phyloP scores from a whole-genome alignment of 1,140 invertebrate genomes.

The Drosophila sturtevanti region DNA sequence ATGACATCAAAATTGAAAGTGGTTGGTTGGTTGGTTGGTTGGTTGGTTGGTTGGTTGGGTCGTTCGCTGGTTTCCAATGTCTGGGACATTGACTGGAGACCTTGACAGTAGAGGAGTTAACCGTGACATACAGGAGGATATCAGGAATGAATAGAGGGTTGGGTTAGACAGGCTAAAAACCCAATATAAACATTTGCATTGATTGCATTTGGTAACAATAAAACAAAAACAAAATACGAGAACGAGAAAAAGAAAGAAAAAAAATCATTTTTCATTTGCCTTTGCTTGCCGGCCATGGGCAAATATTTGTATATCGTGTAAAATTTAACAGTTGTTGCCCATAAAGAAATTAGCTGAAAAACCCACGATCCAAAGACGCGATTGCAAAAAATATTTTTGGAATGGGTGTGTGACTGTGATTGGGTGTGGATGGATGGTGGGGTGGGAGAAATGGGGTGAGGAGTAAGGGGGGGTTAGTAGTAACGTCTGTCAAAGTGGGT shows the following conservation, averaged over 20 bases:
- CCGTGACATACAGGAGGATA: not conserved
- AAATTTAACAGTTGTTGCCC: conserved; percentile 70
- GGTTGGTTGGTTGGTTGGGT: not conserved
- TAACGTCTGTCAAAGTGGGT: conserved; percentile 38
- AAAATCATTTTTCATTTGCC: conserved; percentile 26
- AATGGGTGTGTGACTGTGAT: not conserved
- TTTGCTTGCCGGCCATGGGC: conserved; percentile 34
- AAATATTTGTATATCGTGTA: conserved; percentile 75
- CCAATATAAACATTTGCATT: conserved; percentile 76
- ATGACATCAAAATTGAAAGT: conserved; percentile 78
- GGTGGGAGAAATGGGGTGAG: not conserved
- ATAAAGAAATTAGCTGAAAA: conserved; percentile 38
- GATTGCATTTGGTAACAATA: conserved; percentile 62
- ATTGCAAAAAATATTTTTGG: no score
- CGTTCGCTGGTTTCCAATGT: conserved; percentile 28
- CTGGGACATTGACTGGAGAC: conserved; percentile 51
- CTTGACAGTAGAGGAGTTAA: conserved; percentile 15
- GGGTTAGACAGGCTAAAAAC: conserved; percentile 45
- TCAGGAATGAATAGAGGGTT: not conserved
- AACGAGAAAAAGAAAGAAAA: no score
- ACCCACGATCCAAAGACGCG: not conserved
- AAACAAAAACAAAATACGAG: no score
- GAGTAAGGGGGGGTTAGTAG: not conserved
- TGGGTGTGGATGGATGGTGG: not conserved
- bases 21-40: conserved; percentile 42